These are phyloP conservation scores for Hipposideros armiger DNA, from an alignment of 2,113 vertebrate genomes.

Conservation along the genomic window DNA sequence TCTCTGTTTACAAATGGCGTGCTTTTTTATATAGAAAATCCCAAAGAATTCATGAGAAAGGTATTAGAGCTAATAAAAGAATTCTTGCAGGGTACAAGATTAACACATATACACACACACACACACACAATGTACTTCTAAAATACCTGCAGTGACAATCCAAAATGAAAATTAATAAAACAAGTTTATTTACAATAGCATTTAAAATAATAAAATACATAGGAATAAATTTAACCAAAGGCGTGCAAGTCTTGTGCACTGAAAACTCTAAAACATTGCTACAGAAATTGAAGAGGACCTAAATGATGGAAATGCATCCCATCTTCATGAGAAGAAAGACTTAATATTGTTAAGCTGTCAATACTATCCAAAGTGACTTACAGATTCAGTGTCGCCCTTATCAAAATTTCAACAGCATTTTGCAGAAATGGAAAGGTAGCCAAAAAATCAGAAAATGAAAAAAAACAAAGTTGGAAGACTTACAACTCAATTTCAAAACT, in stretches of 20 bases:
- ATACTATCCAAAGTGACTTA: no score
- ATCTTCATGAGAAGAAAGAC: not conserved
- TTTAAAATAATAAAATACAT: no score
- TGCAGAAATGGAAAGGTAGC: not conserved
- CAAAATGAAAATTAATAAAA: no score
- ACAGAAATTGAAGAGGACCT: not conserved
- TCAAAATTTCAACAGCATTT: no score
- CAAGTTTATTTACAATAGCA: no score
- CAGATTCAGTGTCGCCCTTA: no score
- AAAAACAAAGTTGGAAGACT: not conserved
- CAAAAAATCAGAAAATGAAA: not conserved
- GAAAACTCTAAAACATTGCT: not conserved
- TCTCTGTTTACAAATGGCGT: no score
- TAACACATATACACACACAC: no score
- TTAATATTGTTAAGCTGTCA: not conserved
- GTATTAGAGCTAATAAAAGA: not conserved
- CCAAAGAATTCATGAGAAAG: not conserved
- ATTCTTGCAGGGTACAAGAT: not conserved
- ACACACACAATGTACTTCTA: no score
- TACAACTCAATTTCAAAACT: not conserved
- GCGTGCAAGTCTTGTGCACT: not conserved
- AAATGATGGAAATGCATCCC: not conserved
- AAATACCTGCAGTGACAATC: no score
- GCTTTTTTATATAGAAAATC: not conserved
- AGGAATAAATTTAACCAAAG: not conserved